These are phyloP conservation scores for Psittacula derbiana DNA, from an alignment of 2,797 vertebrate genomes.

Conservation along the genomic window DNA sequence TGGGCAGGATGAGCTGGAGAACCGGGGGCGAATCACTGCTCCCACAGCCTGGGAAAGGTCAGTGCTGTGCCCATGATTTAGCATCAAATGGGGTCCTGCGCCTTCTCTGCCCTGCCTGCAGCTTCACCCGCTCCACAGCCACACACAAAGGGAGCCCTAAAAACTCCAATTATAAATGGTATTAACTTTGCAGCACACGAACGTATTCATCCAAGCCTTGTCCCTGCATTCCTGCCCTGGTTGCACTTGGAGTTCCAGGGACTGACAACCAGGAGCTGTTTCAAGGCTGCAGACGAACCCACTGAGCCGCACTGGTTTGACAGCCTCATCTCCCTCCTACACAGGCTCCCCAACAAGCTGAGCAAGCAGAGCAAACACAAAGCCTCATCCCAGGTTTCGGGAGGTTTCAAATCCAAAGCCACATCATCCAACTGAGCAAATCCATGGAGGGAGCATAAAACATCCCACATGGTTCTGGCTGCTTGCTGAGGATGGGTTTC, in stretches of 20 bases:
- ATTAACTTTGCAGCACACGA: not conserved
- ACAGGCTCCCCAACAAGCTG: not conserved
- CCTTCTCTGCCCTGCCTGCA: not conserved
- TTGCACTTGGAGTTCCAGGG: not conserved
- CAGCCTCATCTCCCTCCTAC: not conserved
- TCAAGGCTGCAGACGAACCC: not conserved
- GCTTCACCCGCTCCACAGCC: not conserved
- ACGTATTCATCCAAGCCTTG: accelerated
- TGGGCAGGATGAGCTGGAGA: not conserved
- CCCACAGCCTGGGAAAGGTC: not conserved
- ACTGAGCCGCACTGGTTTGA: not conserved
- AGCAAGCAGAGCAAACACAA: not conserved
- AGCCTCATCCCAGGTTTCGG: not conserved
- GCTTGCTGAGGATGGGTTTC: not conserved
- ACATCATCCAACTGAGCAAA: not conserved
- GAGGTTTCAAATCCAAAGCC: not conserved
- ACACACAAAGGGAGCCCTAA: accelerated
- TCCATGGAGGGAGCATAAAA: accelerated
- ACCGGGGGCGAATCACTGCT: accelerated
- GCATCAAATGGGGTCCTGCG: not conserved
- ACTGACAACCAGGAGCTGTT: not conserved
- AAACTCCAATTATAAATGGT: accelerated
- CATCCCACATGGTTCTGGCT: accelerated
- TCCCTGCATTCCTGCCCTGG: not conserved
- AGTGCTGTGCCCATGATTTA: accelerated